These are phyloP conservation scores for Trinectes maculatus DNA, from an alignment of 2,113 vertebrate genomes.

Conservation along the genomic window DNA sequence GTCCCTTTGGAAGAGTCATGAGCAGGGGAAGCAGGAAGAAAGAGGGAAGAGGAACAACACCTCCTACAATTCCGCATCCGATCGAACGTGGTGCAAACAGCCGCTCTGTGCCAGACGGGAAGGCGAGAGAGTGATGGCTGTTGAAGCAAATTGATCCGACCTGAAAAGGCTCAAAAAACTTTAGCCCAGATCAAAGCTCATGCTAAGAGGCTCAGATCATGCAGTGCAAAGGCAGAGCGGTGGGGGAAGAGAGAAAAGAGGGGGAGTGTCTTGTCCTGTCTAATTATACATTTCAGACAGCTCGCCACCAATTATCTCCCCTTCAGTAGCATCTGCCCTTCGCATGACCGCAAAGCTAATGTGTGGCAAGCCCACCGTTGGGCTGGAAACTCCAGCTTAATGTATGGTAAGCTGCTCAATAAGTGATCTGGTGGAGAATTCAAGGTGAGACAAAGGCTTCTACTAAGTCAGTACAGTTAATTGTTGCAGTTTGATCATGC, in stretches of 20 bases:
- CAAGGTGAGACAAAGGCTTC: slow-evolving; percentile 65
- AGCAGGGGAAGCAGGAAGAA: slow-evolving; percentile 31
- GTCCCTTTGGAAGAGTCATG: slow-evolving; percentile 47
- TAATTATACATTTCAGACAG: slow-evolving; percentile 86
- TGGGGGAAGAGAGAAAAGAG: slow-evolving; percentile 64
- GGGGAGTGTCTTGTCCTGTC: slow-evolving; percentile 79
- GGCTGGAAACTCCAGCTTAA: slow-evolving; percentile 58
- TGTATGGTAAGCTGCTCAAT: slow-evolving; percentile 65
- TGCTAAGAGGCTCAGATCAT: slow-evolving; percentile 77
- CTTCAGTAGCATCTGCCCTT: slow-evolving; percentile 83
- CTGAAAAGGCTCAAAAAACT: slow-evolving; percentile 79
- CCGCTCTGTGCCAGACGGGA: slow-evolving; percentile 50
- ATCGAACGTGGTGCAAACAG: slow-evolving; percentile 48
- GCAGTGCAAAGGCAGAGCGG: slow-evolving; percentile 58
- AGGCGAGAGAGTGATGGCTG: slow-evolving; percentile 73
- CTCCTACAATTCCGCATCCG: slow-evolving; percentile 58
- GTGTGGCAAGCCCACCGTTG: slow-evolving; percentile 71
- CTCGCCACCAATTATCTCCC: slow-evolving; percentile 83
- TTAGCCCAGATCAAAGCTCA: slow-evolving; percentile 82
- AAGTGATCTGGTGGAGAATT: slow-evolving; percentile 50
- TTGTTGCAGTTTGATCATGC: slow-evolving; percentile 34
- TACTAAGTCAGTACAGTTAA: slow-evolving; percentile 29
- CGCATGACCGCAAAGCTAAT: slow-evolving; percentile 78
- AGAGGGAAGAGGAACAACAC: slow-evolving; percentile 44
- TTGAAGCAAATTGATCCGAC: slow-evolving; percentile 82